Conservation (phyloP, 2,113 vertebrate species). For the Marmota monax region DNA sequence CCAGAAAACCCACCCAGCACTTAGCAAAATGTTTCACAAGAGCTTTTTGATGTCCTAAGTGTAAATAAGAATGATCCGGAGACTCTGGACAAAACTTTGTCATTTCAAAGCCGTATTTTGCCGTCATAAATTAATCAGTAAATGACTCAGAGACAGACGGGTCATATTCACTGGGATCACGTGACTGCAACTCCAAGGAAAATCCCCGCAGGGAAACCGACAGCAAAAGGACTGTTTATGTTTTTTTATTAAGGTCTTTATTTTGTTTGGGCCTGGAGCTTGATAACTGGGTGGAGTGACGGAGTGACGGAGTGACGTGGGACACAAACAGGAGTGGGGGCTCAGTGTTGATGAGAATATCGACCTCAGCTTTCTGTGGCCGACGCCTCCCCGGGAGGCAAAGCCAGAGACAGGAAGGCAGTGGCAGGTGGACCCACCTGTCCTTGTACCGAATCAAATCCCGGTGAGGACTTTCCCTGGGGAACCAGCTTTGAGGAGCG, state of each 20-base stretch:
- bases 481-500: constrained; percentile 59
- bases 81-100: not conserved
- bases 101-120: constrained; percentile 69
- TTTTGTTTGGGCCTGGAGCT: not conserved
- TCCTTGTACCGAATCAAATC: constrained; percentile 71
- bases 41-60: constrained; percentile 56
- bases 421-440: constrained; percentile 53
- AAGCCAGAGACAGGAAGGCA: not conserved
- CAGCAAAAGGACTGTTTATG: not conserved
- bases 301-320: not conserved
- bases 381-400: not conserved
- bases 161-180: constrained; percentile 49
- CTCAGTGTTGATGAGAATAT: constrained; percentile 51
- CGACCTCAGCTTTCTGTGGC: constrained; percentile 65
- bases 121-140: constrained; percentile 47
- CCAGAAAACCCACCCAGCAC: constrained; percentile 1
- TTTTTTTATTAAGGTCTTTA: not conserved
- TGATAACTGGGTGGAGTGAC: not conserved
- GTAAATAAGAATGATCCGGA: not conserved
- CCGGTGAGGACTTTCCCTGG: constrained; percentile 61
- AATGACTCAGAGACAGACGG: constrained; percentile 65
- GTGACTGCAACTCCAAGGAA: constrained; percentile 60
- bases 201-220: constrained; percentile 58
- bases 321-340: not conserved
- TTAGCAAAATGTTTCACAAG: constrained; percentile 66